Conservation (phyloP, 2,888 invertebrate species). For the Polyommatus iphigenia region DNA sequence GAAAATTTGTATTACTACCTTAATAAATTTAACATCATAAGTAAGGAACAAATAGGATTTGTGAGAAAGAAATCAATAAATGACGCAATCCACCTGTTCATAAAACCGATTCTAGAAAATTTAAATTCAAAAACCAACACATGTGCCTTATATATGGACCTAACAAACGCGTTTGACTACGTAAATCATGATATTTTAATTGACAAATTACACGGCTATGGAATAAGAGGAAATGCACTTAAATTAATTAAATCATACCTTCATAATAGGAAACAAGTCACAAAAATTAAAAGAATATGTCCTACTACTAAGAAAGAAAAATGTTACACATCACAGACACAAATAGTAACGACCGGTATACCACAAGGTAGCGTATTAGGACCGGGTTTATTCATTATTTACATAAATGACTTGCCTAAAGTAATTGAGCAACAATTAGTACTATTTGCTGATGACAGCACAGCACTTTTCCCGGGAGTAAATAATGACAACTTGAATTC, state of each 20-base stretch:
- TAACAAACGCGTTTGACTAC: background rate
- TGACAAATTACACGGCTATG: background rate
- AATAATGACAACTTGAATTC: background rate
- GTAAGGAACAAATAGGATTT: background rate
- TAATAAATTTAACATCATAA: background rate
- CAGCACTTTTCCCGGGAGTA: background rate
- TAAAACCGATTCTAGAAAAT: background rate
- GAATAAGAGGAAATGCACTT: background rate
- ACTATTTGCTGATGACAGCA: background rate
- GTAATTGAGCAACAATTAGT: background rate
- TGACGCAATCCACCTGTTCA: background rate
- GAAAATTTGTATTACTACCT: background rate
- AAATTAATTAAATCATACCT: background rate
- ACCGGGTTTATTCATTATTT: too few relatives aligned
- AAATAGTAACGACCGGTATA: background rate
- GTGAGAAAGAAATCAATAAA: background rate
- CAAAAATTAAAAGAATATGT: conserved; percentile 3
- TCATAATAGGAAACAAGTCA: background rate
- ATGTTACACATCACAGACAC: background rate
- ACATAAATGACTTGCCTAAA: too few relatives aligned
- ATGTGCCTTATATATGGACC: conserved; percentile 3
- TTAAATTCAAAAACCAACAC: background rate
- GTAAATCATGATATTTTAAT: background rate
- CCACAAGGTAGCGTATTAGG: too few relatives aligned
- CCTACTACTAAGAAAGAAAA: background rate